Base-by-base conservation (phyloP, 1,140 invertebrate species). In the Dreissena rostriformis region DNA sequence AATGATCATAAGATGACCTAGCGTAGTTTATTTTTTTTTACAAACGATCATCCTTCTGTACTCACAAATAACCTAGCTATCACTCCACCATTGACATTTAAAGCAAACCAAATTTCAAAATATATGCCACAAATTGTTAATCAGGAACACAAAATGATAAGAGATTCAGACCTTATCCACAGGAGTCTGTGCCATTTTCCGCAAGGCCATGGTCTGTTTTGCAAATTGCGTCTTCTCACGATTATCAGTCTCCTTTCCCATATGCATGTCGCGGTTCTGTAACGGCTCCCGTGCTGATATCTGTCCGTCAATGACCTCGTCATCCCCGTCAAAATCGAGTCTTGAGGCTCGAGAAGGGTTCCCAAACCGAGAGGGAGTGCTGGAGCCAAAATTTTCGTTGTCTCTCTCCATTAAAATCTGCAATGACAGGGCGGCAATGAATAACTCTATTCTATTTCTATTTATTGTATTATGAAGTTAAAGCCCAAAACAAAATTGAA, bases 161-260 rank as follows among this genome's bases (percentile, higher is more conserved):
- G 52, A 51, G 52, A 17, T n/a, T 71, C 26, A 74, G 22, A 91
- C 91, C 86, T 89, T 90, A 74, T 91, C 90, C 70, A 87, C 85
- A 24, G 90, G 90, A 55, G 90, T 89, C 66, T 91, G 87, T 12
- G 87, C 86, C 68, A 85, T 53, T 76, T 90, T 89, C 22, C 87
- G 67, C 14, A 90, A 49, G 28, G 87, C 82, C 22, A 86, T 85
- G n/a, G 82, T 76, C 65, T 86, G 81, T 74, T 88, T 87, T 24
- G 84, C 86, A 70, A 87, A 88, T 49, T 84, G 78, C 26, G 78
- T 76, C 52, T 84, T 86, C 78, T 82, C 85, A 49, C 86, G 72
- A 55, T 88, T 87, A 61, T 86, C 82, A 52, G 72, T 79, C 52
- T 87, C 84, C 72, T 86, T 85, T 14, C 76, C 68, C 65, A 81